A percentile compares a stretch with the other conserved stretches of the same genome.
Evolutionary conservation across 2,888 invertebrate genomes (phyloP).

Genomic region (Brenthis hecate): DNA sequence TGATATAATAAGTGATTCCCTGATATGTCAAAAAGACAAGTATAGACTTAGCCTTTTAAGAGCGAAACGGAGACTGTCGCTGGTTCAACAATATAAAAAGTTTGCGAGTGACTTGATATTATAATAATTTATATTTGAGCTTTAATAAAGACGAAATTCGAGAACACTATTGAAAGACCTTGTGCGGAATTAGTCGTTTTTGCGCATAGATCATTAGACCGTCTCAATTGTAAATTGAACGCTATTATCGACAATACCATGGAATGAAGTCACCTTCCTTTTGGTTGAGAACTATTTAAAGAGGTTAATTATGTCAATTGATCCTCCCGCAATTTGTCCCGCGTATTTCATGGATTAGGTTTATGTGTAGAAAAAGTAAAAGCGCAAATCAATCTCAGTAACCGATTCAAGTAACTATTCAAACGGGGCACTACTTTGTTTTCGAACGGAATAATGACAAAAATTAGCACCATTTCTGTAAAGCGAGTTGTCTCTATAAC

Average conservation of each 20-base stretch:
- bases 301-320: slow-evolving; percentile 51
- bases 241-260: slow-evolving; percentile 49
- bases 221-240: slow-evolving; percentile 54
- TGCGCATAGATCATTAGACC: slow-evolving; percentile 43
- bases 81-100: too few relatives aligned
- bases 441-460: slow-evolving; percentile 9
- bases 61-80: too few relatives aligned
- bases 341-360: slow-evolving; percentile 2
- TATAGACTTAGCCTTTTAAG: too few relatives aligned
- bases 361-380: background rate
- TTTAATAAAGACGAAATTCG: background rate
- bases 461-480: slow-evolving; percentile 14
- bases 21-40: too few relatives aligned
- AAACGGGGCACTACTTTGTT: background rate
- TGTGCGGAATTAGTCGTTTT: slow-evolving; percentile 41
- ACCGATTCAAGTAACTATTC: background rate
- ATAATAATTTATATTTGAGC: background rate
- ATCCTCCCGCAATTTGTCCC: slow-evolving; percentile 2
- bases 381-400: background rate
- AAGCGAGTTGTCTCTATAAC: slow-evolving; percentile 25
- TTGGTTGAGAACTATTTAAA: slow-evolving; percentile 26
- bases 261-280: slow-evolving; percentile 50
- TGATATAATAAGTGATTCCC: too few relatives aligned
- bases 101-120: too few relatives aligned
- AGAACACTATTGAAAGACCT: slow-evolving; percentile 43